Evolutionary conservation across 2,888 invertebrate species (phyloP).

Genomic region (Patella depressa): DNA sequence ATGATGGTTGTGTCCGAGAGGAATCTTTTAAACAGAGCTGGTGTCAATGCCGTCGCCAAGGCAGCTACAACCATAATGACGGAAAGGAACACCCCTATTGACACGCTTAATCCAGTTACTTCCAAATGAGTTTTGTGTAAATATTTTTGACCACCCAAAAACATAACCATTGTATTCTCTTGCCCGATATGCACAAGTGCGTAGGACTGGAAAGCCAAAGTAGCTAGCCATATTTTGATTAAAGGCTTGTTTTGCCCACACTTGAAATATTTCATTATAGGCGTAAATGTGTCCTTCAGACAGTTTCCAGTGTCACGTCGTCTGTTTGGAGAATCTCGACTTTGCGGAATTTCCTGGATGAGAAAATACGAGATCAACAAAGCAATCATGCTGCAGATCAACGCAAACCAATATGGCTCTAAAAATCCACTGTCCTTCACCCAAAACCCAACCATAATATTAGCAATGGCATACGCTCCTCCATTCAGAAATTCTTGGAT

Average conservation of each 20-base stretch:
- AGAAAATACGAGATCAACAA: conserved; percentile 64
- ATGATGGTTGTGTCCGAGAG: conserved; percentile 61
- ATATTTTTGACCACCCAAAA: conserved; percentile 58
- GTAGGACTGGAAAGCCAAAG: conserved; percentile 67
- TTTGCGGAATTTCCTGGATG: conserved; percentile 54
- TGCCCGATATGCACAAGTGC: conserved; percentile 69
- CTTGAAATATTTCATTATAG: conserved; percentile 58
- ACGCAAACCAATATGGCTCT: conserved; percentile 67
- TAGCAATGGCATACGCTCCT: conserved; percentile 61
- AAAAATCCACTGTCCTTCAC: conserved; percentile 61
- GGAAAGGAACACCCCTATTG: conserved; percentile 61
- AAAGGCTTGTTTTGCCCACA: conserved; percentile 58
- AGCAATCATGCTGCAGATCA: conserved; percentile 59
- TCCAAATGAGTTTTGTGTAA: conserved; percentile 31
- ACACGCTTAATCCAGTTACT: conserved; percentile 54
- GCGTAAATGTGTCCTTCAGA: conserved; percentile 59
- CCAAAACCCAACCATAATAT: conserved; percentile 66
- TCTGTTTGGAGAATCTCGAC: conserved; percentile 31
- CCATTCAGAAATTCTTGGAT: conserved; percentile 64
- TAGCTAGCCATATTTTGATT: conserved; percentile 67
- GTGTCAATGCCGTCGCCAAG: conserved; percentile 56
- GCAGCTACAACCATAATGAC: conserved; percentile 63
- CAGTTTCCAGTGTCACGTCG: conserved; percentile 51
- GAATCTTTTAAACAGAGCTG: conserved; percentile 56
- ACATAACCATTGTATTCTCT: conserved; percentile 66